These are phyloP conservation scores for Epinephelus cyanopodus DNA, from an alignment of 2,113 vertebrate species.

Conservation along the genomic window DNA sequence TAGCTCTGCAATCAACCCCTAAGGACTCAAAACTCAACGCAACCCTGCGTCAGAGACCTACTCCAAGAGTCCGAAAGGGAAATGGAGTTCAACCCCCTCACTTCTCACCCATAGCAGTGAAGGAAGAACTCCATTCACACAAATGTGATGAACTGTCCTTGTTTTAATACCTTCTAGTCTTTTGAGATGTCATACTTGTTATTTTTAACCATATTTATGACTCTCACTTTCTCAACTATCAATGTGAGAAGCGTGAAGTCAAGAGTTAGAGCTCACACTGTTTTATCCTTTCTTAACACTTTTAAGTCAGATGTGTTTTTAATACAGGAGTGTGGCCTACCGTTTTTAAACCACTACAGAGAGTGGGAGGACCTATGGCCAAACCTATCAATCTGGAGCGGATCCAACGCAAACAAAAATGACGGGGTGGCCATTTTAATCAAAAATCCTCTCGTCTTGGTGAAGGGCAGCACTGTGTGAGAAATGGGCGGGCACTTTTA, in stretches of 20 bases:
- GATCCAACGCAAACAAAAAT: conserved; percentile 28
- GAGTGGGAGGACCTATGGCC: background rate
- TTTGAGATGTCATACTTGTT: conserved; percentile 6
- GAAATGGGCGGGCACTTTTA: conserved; percentile 30
- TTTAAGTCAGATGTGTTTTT: conserved; percentile 28
- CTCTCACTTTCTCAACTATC: conserved; percentile 17
- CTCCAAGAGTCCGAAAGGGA: background rate
- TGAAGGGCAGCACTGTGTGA: conserved; percentile 50
- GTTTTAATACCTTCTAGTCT: background rate
- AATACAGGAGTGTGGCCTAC: conserved; percentile 24
- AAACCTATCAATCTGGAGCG: background rate
- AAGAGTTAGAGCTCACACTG: conserved; percentile 17
- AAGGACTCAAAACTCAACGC: background rate
- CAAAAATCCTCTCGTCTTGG: background rate
- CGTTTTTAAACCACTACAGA: conserved; percentile 1
- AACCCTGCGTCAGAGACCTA: background rate
- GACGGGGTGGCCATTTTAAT: conserved; percentile 45
- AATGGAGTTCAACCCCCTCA: background rate
- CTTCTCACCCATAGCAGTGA: background rate
- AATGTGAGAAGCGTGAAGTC: conserved; percentile 48
- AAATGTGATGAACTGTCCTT: background rate
- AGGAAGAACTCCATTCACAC: conserved; percentile 1
- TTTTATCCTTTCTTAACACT: conserved; percentile 9
- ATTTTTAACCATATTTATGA: conserved; percentile 26
- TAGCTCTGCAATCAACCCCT: conserved; percentile 23